These are phyloP conservation scores for Eristalis pertinax DNA, from an alignment of 2,888 invertebrate genomes.

Conservation along the genomic window DNA sequence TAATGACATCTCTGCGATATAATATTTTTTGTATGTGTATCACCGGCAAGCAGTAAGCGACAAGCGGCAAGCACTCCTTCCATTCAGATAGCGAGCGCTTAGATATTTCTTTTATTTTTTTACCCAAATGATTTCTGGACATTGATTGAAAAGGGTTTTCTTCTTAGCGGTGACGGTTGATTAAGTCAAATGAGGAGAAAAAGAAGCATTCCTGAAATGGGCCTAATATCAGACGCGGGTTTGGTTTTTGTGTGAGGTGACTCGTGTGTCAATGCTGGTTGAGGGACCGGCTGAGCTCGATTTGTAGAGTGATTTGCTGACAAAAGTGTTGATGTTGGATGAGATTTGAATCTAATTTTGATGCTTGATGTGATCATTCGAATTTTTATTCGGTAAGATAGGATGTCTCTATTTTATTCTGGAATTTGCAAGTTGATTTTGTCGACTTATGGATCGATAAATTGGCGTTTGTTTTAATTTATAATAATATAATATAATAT, in stretches of 20 bases:
- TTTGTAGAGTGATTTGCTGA: background rate
- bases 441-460: too few relatives aligned
- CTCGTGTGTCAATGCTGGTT: background rate
- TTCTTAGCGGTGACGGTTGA: slow-evolving; percentile 49
- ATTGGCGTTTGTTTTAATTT: too few relatives aligned
- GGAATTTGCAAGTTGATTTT: too few relatives aligned
- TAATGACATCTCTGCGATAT: background rate
- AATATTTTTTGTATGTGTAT: background rate
- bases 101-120: slow-evolving; percentile 10
- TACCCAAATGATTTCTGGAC: slow-evolving; percentile 61
- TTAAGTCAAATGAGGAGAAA: slow-evolving; percentile 52
- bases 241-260: background rate
- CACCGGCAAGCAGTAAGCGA: background rate
- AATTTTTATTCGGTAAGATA: background rate
- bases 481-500: too few relatives aligned
- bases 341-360: background rate
- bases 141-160: slow-evolving; percentile 68
- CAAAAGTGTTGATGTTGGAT: background rate
- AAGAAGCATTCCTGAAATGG: slow-evolving; percentile 29
- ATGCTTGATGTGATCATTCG: background rate
- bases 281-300: background rate
- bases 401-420: background rate
- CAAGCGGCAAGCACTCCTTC: slow-evolving; percentile 26
- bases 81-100: slow-evolving; percentile 30
- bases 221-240: background rate